Evolutionary conservation across 1,140 invertebrate species (phyloP).

Genomic region (Scaptodrosophila lebanonensis): DNA sequence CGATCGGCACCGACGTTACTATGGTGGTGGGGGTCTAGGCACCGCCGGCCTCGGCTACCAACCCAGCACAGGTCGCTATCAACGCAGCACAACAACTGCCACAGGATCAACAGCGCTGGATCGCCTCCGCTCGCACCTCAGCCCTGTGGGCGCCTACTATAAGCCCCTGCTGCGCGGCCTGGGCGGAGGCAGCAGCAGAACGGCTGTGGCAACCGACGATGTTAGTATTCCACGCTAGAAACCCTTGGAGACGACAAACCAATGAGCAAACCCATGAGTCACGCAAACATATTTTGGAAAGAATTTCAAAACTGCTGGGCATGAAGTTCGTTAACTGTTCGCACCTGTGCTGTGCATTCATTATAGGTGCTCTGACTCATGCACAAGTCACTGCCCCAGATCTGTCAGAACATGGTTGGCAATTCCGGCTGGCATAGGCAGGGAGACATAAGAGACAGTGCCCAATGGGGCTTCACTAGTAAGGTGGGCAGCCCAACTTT

Average conservation of each 20-base stretch:
- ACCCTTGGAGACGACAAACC: slow-evolving; percentile 19
- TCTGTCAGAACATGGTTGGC: slow-evolving; percentile 43
- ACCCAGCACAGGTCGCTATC: slow-evolving; percentile 27
- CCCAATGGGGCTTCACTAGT: slow-evolving; percentile 10
- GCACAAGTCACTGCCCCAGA: slow-evolving; percentile 47
- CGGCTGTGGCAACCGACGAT: slow-evolving; percentile 51
- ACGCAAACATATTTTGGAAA: slow-evolving; percentile 5
- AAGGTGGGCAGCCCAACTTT: too few species aligned
- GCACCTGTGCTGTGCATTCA: too few species aligned
- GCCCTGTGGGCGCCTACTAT: slow-evolving; percentile 71
- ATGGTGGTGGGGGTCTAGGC: slow-evolving; percentile 62
- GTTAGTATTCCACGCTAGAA: slow-evolving; percentile 59
- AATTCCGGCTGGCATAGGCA: too few species aligned
- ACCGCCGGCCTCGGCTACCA: slow-evolving; percentile 42
- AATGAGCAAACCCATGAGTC: slow-evolving; percentile 37
- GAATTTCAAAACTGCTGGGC: too few species aligned
- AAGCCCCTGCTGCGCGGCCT: slow-evolving; percentile 69
- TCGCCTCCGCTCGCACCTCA: slow-evolving; percentile 72
- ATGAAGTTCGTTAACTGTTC: too few species aligned
- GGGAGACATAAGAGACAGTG: slow-evolving; percentile 12
- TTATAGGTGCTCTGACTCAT: too few species aligned
- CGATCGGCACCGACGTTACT: slow-evolving; percentile 72
- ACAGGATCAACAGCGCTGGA: slow-evolving; percentile 69
- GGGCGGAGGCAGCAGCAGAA: slow-evolving; percentile 43
- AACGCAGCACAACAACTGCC: slow-evolving; percentile 33